Conservation (phyloP, 2,113 vertebrate genomes). For the Crocuta crocuta region DNA sequence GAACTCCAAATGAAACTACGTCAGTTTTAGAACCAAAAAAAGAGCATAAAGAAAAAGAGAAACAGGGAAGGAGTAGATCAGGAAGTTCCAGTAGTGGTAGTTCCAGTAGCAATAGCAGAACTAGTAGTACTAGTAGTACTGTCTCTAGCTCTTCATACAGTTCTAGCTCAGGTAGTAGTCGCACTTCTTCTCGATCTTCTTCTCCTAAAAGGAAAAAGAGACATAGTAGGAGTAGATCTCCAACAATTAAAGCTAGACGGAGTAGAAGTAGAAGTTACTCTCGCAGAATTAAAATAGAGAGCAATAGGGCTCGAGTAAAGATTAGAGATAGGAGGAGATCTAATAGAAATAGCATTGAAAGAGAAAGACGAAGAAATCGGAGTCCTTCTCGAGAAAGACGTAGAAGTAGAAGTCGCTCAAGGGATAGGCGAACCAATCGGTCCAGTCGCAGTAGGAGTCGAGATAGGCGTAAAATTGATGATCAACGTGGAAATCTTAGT, state of each 20-base stretch:
- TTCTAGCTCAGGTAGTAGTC: constrained; percentile 93
- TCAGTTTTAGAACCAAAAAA: constrained; percentile 90
- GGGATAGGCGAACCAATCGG: constrained; percentile 91
- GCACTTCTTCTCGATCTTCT: constrained; percentile 93
- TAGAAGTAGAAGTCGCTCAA: constrained; percentile 91
- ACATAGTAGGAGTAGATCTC: constrained; percentile 90
- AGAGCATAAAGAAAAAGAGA: constrained; percentile 91
- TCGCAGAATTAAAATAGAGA: constrained; percentile 88
- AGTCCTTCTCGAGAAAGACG: constrained; percentile 91
- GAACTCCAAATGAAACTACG: constrained; percentile 90
- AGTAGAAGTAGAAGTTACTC: constrained; percentile 92
- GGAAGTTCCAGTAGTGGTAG: constrained; percentile 94
- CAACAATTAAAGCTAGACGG: constrained; percentile 88
- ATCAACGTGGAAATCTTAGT: constrained; percentile 88
- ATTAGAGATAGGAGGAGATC: constrained; percentile 90
- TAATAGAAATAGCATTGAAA: constrained; percentile 91
- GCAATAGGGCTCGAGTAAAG: constrained; percentile 89
- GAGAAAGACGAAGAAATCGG: constrained; percentile 89
- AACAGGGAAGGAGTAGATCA: constrained; percentile 89
- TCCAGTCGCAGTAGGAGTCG: constrained; percentile 95
- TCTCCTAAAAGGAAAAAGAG: constrained; percentile 94
- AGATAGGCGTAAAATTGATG: constrained; percentile 92
- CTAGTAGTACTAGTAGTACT: constrained; percentile 93
- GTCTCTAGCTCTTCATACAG: constrained; percentile 94
- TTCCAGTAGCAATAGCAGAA: constrained; percentile 91